Base-by-base conservation (phyloP, 2,113 vertebrate species). In the Salvelinus namaycush region DNA sequence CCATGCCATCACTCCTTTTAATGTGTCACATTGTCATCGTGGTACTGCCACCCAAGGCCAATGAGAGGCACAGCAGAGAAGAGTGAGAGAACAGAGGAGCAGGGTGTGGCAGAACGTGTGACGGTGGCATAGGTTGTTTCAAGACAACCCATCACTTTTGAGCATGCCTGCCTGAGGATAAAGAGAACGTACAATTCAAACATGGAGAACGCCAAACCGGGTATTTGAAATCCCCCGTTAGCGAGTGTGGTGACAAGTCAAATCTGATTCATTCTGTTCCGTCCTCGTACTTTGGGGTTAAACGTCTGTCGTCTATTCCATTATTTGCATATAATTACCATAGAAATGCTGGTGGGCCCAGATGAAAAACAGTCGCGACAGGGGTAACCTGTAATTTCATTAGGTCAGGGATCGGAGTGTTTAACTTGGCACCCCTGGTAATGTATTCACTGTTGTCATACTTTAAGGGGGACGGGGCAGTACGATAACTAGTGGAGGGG, bases 261-360 rank as follows among this genome's bases (percentile, higher is more conserved):
- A 80, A 81, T 75, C 80, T 68, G 73, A 83, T 85, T 82, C 82
- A 84, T 84, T 86, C 79, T 24, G 67, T 68, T 76, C 66, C 71
- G 24, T 85, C 85, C 70, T 76, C 70, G 74, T 78, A 79, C 83
- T 85, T 76, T 76, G 71, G 84, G 86, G 88, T 88, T 88, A 87
- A 89, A 91, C 87, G 87, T 90, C 81, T 93, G 88, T 87, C 88
- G 86, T 79, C 79, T 89, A 73, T 91, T 90, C 91, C 84, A 79
- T 83, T 64, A 93, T 93, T 93, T 92, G 85, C 92, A 93, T 92
- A 80, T 81, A 78, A 92, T 93, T 93, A 89, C 86, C 92, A 93
- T 90, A 91, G 79, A 78, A 88, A 87, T 87, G 87, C 85, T 90
- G 72, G 80, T 74, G 77, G 88, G 87, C 83, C 81, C 84, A 29